These are phyloP conservation scores for Lasioglossum calceatum DNA, from an alignment of 2,888 invertebrate species.

Conservation along the genomic window DNA sequence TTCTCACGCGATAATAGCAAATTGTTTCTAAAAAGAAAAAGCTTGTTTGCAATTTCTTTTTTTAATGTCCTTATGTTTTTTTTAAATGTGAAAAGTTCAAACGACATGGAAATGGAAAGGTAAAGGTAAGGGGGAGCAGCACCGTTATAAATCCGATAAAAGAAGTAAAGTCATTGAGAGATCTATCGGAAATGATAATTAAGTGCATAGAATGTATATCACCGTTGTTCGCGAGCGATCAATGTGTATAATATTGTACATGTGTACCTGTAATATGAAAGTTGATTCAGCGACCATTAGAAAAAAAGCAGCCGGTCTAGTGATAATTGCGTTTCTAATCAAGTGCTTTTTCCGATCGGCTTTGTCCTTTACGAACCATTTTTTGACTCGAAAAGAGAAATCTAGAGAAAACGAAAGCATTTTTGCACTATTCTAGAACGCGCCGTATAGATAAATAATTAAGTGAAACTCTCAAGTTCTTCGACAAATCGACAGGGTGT, in stretches of 20 bases:
- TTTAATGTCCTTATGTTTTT: no score
- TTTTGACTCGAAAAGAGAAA: constrained; percentile 45
- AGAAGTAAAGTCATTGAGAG: constrained; percentile 18
- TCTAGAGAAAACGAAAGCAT: background rate
- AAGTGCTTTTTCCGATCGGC: constrained; percentile 27
- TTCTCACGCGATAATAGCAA: no score
- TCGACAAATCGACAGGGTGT: no score
- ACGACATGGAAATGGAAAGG: background rate
- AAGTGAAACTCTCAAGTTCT: no score
- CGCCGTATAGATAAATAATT: background rate
- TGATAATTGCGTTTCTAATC: constrained; percentile 34
- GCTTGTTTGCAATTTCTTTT: no score
- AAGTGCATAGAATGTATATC: constrained; percentile 33
- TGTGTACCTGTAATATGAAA: background rate
- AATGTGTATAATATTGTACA: background rate
- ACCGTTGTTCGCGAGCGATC: constrained; percentile 9
- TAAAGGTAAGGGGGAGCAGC: background rate
- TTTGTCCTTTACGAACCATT: constrained; percentile 16
- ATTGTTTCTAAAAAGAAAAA: no score
- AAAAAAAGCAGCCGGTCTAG: background rate
- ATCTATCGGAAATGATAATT: constrained; percentile 37
- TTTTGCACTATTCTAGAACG: background rate
- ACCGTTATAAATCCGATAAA: background rate
- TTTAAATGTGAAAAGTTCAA: no score
- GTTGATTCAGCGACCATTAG: background rate